Evolutionary conservation across 92 coral and sea anemone species (phyloP), one percentile per base, ranked within the genome.

Genomic region (Micromussa lordhowensis): DNA sequence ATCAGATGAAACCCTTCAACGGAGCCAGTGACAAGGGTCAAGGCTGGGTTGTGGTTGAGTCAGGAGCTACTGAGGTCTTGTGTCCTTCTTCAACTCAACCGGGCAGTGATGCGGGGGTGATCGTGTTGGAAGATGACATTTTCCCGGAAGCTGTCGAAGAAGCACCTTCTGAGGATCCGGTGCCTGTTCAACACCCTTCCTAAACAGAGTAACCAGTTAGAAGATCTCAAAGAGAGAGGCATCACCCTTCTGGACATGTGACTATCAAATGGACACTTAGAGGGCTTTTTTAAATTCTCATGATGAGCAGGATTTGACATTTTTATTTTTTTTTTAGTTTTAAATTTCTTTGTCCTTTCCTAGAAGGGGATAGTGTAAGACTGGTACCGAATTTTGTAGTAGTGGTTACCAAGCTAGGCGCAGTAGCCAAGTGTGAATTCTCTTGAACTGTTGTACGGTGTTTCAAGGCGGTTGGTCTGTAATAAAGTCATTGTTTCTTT

Each of bases 1-100:
- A 90, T 79, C 87, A 85, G 68, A 26, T 85, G 38, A 85, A 90
- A 54, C 84, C 66, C 19, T 85, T 61, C 81, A 1, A 22, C 13
- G 93, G 63, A 35, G 17, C 76, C 82, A 28, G 55, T 18, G 5
- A 40, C 53, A 0, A 44, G 68, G 77, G n/a, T 15, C 55, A 78
- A 26, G 24, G 63, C 21, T 7, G 77, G 21, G 9, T 26, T 57
- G 80, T 16, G 32, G 34, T 58, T 19, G 59, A 68, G 48, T 15
- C 26, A 54, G 84, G 17, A 61, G 57, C 74, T 59, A 5, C 68
- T 58, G 29, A 18, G 29, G 80, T 75, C 57, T 38, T 48, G 5
- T 44, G 44, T 53, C 68, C 82, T 31, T 31, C 72, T 7, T 29
- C 73, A 19, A 17, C 72, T 3, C 2, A 26, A 2, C 19, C 9